These are phyloP conservation scores for Crambe crambe DNA, from an alignment of 37 sponge, comb jelly and placozoan species.

Conservation along the genomic window DNA sequence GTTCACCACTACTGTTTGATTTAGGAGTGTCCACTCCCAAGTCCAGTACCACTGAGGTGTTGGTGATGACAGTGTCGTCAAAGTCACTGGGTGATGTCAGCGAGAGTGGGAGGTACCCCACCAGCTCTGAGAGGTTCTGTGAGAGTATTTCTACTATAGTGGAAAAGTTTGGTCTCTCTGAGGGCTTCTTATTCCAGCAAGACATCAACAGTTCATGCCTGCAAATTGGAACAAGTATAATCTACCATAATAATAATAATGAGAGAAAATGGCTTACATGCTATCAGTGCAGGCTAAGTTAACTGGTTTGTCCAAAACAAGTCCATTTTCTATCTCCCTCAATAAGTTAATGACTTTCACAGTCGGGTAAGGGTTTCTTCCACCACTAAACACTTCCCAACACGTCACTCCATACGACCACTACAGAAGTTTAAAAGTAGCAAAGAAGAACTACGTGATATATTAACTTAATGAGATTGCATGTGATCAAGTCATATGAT, in stretches of 20 bases:
- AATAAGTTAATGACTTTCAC: background rate
- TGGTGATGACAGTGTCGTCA: too few species aligned
- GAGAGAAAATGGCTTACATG: background rate
- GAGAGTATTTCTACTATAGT: background rate
- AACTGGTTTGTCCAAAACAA: background rate
- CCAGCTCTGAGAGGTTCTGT: background rate
- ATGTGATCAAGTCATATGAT: too few species aligned
- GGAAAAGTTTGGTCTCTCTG: background rate
- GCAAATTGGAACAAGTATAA: too few species aligned
- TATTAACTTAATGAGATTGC: too few species aligned
- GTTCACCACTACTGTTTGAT: too few species aligned
- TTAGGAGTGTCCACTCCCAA: too few species aligned
- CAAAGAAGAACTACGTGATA: background rate
- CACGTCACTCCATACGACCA: slow-evolving; percentile 41
- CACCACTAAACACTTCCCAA: slow-evolving; percentile 28
- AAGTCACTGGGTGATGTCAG: background rate
- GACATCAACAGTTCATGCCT: too few species aligned
- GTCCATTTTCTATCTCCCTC: background rate
- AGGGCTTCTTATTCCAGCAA: background rate
- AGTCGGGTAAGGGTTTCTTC: slow-evolving; percentile 14
- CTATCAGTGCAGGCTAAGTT: slow-evolving; percentile 7
- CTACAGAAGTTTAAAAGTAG: slow-evolving; percentile 1
- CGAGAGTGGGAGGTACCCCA: background rate
- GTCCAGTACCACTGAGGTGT: too few species aligned
- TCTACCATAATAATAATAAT: too few species aligned